phyloP scores from a whole-genome alignment of 2,888 invertebrate species.

The Dinocampus coccinellae region DNA sequence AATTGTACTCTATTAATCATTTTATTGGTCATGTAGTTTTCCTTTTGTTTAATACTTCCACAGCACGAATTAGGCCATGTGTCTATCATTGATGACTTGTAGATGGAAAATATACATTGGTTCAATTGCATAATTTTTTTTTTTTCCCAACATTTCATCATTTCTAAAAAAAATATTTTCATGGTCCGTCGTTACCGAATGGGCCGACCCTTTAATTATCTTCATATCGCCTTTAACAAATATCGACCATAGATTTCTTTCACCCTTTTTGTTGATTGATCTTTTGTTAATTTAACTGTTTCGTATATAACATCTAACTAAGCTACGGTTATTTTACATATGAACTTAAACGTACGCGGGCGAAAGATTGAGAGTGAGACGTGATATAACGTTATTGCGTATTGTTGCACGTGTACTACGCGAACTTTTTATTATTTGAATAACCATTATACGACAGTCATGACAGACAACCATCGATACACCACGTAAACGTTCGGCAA shows the following conservation, averaged over 20 bases:
- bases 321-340: constrained; percentile 40
- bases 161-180: background rate
- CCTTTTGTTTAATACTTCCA: constrained; percentile 10
- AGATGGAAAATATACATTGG: background rate
- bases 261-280: background rate
- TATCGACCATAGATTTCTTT: background rate
- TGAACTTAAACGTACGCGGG: constrained; percentile 79
- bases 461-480: constrained; percentile 92
- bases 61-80: constrained; percentile 23
- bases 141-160: background rate
- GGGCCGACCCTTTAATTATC: constrained; percentile 24
- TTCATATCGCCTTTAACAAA: constrained; percentile 28
- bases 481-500: constrained; percentile 77
- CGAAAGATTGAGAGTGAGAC: constrained; percentile 85
- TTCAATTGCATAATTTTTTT: background rate
- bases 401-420: constrained; percentile 86
- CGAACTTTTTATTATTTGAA: constrained; percentile 93
- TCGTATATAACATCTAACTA: constrained; percentile 28
- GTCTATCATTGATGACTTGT: background rate
- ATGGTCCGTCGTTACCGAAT: background rate
- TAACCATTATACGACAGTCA: constrained; percentile 94
- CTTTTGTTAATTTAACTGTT: background rate
- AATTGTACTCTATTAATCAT: constrained; percentile 24
- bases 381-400: constrained; percentile 84
- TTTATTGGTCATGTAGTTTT: background rate